Evolutionary conservation across 2,113 vertebrate genomes (phyloP), one percentile per base, ranked within the genome.

Genomic region (Alethe castanea): DNA sequence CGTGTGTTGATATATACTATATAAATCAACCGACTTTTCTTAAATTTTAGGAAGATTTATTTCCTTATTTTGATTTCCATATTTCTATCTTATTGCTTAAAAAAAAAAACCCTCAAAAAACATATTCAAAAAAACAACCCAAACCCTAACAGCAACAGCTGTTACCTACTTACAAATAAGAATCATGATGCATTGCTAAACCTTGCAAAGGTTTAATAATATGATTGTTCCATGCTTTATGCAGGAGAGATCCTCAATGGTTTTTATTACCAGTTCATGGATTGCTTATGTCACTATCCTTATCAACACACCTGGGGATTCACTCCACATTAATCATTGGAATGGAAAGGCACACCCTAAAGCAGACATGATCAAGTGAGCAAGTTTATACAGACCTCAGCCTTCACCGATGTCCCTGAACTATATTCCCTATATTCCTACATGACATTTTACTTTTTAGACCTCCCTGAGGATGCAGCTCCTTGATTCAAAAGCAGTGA

Each of bases 321-420:
- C 45, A 56, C 22, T 64, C 33, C 36, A 67, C 40, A 45, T 48
- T 64, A 60, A 76, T 52, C 35, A 86, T 0, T 29, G 64, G 17
- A 71, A 88, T 64, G 48, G 13, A 77, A 81, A 94, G 35, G 28
- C 14, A 60, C 66, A 77, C 50, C 42, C n/a, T 69, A 61, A 72
- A 54, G 40, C n/a, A 94, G 50, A 57, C 11, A 35, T 25, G 26
- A 81, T 40, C 28, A 81, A 57, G 19, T 22, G 4, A 74, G 8
- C 15, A 61, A 85, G 53, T 71, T 93, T 78, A 89, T 56, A 23
- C 24, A 92, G 29, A 91, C 6, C 26, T 70, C 61, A 52, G 61
- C 10, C 31, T 85, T 85, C 28, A 64, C 0, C 0, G 0, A 9
- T 23, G 26, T 6, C 5, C 44, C 26, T 4, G 4, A 66, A 83